These are phyloP conservation scores for Apocrypta bakeri DNA, from an alignment of 1,140 invertebrate genomes.

Conservation along the genomic window DNA sequence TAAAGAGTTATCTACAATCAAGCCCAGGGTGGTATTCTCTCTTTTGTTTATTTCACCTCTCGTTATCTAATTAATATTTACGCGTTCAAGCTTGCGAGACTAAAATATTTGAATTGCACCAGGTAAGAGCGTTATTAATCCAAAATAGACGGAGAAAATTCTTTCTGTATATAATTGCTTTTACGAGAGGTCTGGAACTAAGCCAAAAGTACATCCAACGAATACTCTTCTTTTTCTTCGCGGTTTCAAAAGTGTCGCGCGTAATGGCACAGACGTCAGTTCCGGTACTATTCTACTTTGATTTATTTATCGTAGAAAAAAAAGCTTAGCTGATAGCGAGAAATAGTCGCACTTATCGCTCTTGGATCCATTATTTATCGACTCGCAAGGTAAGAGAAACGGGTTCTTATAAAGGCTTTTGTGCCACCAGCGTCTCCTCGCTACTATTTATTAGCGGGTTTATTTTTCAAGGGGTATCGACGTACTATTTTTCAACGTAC, in stretches of 20 bases:
- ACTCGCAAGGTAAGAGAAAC: constrained; percentile 1
- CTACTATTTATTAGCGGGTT: constrained; percentile 12
- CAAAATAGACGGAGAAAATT: no score
- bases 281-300: neutral
- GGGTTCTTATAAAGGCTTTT: neutral
- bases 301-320: constrained; percentile 14
- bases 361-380: constrained; percentile 16
- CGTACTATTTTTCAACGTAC: neutral
- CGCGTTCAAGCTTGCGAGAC: no score
- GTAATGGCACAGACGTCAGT: neutral
- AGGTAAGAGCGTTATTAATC: neutral
- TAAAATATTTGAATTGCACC: no score
- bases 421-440: neutral
- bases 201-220: no score
- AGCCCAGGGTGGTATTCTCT: no score
- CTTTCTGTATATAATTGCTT: no score
- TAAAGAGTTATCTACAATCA: no score
- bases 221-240: neutral
- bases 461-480: neutral
- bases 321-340: neutral
- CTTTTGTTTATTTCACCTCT: no score
- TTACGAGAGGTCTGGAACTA: no score
- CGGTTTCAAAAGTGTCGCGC: constrained; percentile 5
- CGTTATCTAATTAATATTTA: no score
- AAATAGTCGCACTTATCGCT: constrained; percentile 19